Evolutionary conservation across 2,113 vertebrate genomes (phyloP), one percentile per base, ranked within the genome.

Genomic region (Turnix velox): DNA sequence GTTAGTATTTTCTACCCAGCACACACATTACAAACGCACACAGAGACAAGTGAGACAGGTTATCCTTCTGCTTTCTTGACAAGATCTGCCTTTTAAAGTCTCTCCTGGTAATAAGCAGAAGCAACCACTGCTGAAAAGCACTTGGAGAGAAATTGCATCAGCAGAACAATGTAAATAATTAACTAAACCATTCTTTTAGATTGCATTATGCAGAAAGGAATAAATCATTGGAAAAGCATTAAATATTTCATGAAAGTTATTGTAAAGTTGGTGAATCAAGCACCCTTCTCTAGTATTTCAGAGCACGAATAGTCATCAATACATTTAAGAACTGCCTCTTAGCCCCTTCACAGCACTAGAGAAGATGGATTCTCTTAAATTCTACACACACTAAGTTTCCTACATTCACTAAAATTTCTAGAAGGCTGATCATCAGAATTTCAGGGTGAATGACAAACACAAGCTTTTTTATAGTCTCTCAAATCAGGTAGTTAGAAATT

Each of bases 241-340:
- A 96, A 97, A 95, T 92, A 95, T 94, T 96, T 95, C 78, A 96
- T 90, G 73, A 49, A 95, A 92, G 51, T 78, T 95, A 35, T 93
- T 23, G 35, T 84, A 76, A 84, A 74, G 63, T 45, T 96, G 45
- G 69, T 95, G 91, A 97, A 94, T 52, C 80, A 92, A 93, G 22
- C 66, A 87, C 90, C 73, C 67, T 78, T 61, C 73, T 87, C 37
- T 62, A 77, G 87, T 16, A 92, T 51, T 96, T 96, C 90, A 67
- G 80, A 91, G 86, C 54, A 58, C 48, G 25, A 94, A 87, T 69
- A 88, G 59, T 93, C 90, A 95, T 73, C 59, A 71, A 62, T 76
- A 83, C 75, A 72, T 86, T 89, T 77, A 82, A 92, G 54, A 79
- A 65, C 18, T 33, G 35, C 18, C 39, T 85, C 45, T 79, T 72